A percentile compares a stretch with the other conserved stretches of the same genome.
Conservation (phyloP, 2,797 vertebrate genomes). For the Carduelis carduelis region DNA sequence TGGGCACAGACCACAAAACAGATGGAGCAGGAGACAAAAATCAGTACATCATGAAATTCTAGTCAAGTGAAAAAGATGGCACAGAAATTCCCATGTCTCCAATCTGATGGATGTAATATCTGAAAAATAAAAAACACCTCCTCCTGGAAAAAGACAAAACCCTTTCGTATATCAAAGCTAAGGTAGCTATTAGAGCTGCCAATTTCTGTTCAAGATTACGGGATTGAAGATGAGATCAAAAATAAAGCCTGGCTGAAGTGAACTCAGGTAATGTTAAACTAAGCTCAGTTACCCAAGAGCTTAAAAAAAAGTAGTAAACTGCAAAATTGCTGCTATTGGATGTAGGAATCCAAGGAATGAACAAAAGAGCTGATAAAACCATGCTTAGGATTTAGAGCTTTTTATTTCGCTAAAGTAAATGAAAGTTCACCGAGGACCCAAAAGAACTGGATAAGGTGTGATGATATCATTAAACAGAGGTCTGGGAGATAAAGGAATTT, state of each 20-base stretch:
- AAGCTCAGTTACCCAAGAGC: not conserved
- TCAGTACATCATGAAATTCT: not conserved
- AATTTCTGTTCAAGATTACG: conserved; percentile 21
- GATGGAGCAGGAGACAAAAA: not conserved
- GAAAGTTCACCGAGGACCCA: not conserved
- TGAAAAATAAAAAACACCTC: conserved; percentile 4
- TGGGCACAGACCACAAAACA: not conserved
- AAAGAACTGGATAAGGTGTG: not conserved
- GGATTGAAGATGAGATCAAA: not conserved
- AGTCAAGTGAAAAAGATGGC: not conserved
- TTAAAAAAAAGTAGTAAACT: not conserved
- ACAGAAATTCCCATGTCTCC: not conserved
- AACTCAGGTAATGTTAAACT: not conserved
- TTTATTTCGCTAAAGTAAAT: not conserved
- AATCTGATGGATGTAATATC: not conserved
- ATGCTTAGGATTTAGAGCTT: not conserved
- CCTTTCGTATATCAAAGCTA: not conserved
- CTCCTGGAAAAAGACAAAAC: not conserved
- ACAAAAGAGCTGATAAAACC: not conserved
- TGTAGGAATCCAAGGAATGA: not conserved
- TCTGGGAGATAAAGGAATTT: not conserved
- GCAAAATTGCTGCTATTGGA: not conserved
- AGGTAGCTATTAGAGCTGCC: not conserved
- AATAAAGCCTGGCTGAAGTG: not conserved
- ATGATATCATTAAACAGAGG: not conserved